Evolutionary conservation across 2,113 vertebrate genomes (phyloP).

Genomic region (Petrocephalus microphthalmus): DNA sequence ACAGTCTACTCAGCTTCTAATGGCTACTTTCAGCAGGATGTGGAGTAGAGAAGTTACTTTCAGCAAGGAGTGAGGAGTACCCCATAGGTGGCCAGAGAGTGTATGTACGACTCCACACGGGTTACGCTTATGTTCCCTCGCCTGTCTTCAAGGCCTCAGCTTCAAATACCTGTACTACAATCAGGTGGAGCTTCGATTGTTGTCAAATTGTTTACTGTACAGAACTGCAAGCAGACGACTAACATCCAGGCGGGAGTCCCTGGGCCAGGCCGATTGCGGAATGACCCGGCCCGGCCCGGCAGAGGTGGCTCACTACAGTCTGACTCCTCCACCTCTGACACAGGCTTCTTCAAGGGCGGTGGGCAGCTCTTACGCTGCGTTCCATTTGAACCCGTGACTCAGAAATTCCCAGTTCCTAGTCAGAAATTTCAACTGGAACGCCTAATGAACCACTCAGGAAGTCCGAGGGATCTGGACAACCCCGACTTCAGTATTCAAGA

Average conservation of each 20-base stretch:
- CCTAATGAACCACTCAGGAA: no score
- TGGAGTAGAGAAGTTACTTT: no score
- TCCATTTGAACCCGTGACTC: no score
- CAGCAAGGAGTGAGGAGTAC: not conserved
- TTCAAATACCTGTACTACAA: constrained; percentile 1
- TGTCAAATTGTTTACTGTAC: constrained; percentile 25
- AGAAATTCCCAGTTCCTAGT: no score
- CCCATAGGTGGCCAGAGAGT: not conserved
- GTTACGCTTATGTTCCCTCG: not conserved
- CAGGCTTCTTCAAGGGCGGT: not conserved
- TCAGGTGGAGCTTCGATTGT: constrained; percentile 22
- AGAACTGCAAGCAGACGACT: constrained; percentile 28
- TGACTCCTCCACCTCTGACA: constrained; percentile 23
- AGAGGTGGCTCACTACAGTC: constrained; percentile 16
- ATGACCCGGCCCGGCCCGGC: not conserved
- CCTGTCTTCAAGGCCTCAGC: not conserved
- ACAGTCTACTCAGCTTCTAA: no score
- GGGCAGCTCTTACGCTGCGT: not conserved
- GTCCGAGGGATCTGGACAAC: no score
- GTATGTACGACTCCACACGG: not conserved
- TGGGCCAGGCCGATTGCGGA: not conserved
- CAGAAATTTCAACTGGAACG: no score
- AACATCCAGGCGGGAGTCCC: constrained; percentile 12
- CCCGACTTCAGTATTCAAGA: no score
- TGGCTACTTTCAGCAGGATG: no score